Evolutionary conservation across 2,888 invertebrate species (phyloP), one percentile per base, ranked within the genome.

Genomic region (Cylindroiulus punctatus): DNA sequence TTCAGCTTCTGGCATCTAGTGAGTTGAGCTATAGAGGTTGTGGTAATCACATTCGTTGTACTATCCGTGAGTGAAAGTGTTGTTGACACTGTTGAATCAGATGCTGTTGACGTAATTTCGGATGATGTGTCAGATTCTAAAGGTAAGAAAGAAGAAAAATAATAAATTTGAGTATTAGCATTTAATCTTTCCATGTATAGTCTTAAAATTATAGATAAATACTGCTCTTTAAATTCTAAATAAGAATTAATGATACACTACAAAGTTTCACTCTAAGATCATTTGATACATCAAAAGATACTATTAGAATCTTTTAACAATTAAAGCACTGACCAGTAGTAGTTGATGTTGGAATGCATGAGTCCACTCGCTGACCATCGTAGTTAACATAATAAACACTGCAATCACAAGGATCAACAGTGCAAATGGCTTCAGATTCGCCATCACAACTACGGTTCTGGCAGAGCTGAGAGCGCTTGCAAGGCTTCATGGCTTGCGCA

Each of bases 371-470:
- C 17, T 52, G 42, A 5, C 87, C 87, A 84, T 87, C 87, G 19
- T 85, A 86, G 87, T 90, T 88, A 36, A 89, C 87, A 87, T 89
- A 90, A 82, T 87, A 84, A 22, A 89, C 86, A 22, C 88, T 87
- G 86, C 90, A 89, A 42, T 87, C 83, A 88, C 91, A 91, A 19
- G 91, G 90, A 84, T 91, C 90, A 0, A 90, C 90, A 5, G 89
- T 88, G 87, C 91, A 91, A 44, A 89, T 86, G 82, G 89, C 90
- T n/a, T 89, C 89, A 0, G 87, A 81, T 17, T 87, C 65, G 17
- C 88, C 89, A 82, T 88, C 88, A 86, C 90, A 90, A 12, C 89
- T 89, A 26, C 88, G 86, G 86, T 89, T 89, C 44, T 86, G 87
- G 86, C 91, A 91, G 8, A 89, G 90, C n/a, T 87, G 87, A 5